These are phyloP conservation scores for Sebastes steindachneri DNA, from an alignment of 2,797 vertebrate species.

Conservation along the genomic window DNA sequence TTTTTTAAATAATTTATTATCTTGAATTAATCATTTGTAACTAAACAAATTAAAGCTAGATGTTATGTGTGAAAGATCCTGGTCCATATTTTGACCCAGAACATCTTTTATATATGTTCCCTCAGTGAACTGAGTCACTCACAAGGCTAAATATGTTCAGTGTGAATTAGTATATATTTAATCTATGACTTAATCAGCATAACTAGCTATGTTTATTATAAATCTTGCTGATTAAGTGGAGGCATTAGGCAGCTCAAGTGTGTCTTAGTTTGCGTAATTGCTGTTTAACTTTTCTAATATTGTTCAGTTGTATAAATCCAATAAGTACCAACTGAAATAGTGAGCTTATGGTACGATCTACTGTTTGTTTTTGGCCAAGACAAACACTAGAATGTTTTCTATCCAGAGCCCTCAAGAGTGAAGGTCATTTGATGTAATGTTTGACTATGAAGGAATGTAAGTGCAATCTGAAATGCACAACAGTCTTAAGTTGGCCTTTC, in stretches of 20 bases:
- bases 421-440: constrained; percentile 58
- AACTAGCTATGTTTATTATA: not conserved
- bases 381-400: constrained; percentile 30
- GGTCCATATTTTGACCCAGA: not conserved
- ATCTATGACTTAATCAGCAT: not conserved
- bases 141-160: not conserved
- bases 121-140: not conserved
- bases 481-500: not conserved
- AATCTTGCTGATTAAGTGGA: not conserved
- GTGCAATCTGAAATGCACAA: not conserved
- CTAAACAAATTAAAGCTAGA: not conserved
- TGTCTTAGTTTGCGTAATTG: constrained; percentile 1
- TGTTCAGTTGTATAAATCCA: not conserved
- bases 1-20: not conserved
- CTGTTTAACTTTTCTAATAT: not conserved
- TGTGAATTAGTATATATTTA: not conserved
- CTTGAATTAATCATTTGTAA: not conserved
- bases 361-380: constrained; percentile 40
- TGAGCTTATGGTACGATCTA: not conserved
- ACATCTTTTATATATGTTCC: not conserved
- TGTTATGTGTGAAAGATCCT: not conserved
- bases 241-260: not conserved
- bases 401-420: constrained; percentile 3
- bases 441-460: constrained; percentile 49
- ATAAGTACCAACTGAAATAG: not conserved